phyloP scores from a whole-genome alignment of 2,888 invertebrate genomes.

The Heliconius ethilla region DNA sequence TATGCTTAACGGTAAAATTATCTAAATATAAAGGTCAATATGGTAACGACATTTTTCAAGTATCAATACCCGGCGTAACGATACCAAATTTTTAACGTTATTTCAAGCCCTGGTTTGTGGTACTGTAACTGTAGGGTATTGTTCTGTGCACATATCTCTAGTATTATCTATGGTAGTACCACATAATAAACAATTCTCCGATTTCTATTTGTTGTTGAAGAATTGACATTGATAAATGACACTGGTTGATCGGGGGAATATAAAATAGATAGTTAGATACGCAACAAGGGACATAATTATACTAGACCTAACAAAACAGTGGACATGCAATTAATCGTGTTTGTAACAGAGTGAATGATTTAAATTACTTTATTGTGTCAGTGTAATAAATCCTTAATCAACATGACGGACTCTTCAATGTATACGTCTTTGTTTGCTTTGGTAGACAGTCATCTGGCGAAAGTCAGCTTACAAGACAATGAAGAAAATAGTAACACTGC shows the following conservation, averaged over 20 bases:
- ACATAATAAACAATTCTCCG: too few species aligned
- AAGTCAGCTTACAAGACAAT: slow-evolving; percentile 57
- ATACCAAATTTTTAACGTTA: too few species aligned
- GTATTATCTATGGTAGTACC: too few species aligned
- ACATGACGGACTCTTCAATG: slow-evolving; percentile 65
- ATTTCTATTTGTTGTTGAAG: slow-evolving; percentile 12
- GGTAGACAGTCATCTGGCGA: slow-evolving; percentile 71
- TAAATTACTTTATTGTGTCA: background rate
- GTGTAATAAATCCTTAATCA: slow-evolving; percentile 34
- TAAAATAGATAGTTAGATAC: background rate
- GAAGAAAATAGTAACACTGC: slow-evolving; percentile 48
- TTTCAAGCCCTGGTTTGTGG: too few species aligned
- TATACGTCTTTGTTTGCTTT: slow-evolving; percentile 68
- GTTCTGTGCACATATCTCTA: too few species aligned
- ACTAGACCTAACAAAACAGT: background rate
- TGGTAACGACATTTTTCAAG: too few species aligned
- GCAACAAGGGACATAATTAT: background rate
- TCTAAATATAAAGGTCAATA: too few species aligned
- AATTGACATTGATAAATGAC: background rate
- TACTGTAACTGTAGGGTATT: too few species aligned
- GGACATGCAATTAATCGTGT: background rate
- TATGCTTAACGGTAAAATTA: too few species aligned
- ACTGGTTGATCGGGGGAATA: background rate
- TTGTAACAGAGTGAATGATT: background rate
- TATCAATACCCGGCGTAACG: too few species aligned